Base-by-base conservation (phyloP, 2,888 invertebrate genomes). In the Osmoderma eremita region DNA sequence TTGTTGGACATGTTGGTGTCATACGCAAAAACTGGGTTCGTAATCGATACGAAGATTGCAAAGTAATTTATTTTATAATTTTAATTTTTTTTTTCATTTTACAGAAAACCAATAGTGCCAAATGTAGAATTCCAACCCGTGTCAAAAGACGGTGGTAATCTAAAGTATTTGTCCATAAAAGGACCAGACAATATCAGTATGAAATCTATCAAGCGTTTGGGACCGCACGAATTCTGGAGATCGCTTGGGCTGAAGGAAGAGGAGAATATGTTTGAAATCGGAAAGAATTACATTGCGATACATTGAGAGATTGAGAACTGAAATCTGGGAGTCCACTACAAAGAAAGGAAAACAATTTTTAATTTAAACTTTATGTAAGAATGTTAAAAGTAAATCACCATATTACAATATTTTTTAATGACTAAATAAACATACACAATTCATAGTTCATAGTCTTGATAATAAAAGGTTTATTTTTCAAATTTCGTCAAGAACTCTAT, bases 181-280 rank as follows among this genome's bases (percentile, higher is more conserved):
- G 58, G 50, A 24, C 67, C 67, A 4, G 67, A 68, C 24, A 63
- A 65, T 58, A 54, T 56, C 18, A 53, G 48, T 15, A 63, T 65
- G 65, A 58, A 56, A 42, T 65, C 38, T 30, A 56, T 63, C 45
- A 65, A 68, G 20, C 54, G 63, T 13, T 36, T 65, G 22, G 63
- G 42, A 10, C 45, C 64, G 39, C 24, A 50, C 30, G 61, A 65
- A 17, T 68, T 68, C 42, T 68, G 67, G 67, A 61, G 51, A 36
- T 68, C 67, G 8, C 41, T 68, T 15, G 61, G 41, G 15, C 41
- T 68, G 50, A 50, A 38, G 41, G 67, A 68, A 18, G 64, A 68
- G 4, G 67, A 68, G 36, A 64, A 68, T 64, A 50, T 58, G 58
- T 65, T 61, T 30, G 17, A 1, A 36, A n/a, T 53, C 15, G 10